Conservation (phyloP, 2,888 invertebrate species). For the Sinohyriopsis cumingii region DNA sequence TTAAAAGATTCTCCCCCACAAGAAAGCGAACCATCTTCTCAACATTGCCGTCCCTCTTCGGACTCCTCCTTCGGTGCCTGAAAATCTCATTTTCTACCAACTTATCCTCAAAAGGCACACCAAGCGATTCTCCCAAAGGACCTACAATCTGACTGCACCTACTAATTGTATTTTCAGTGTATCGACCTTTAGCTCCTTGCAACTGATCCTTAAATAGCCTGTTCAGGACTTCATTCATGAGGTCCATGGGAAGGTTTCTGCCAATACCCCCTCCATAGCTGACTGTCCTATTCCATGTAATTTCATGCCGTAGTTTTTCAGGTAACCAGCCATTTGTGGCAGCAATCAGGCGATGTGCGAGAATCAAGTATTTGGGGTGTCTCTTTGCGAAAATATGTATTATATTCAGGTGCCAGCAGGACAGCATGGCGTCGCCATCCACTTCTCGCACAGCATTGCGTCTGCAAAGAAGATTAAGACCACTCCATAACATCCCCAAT, state of each 20-base stretch:
- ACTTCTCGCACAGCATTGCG: conserved; percentile 23
- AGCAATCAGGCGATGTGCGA: conserved; percentile 26
- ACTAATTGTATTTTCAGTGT: conserved; percentile 8
- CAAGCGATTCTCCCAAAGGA: conserved; percentile 16
- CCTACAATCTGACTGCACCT: conserved; percentile 19
- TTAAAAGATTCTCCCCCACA: background rate
- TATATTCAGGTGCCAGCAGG: conserved; percentile 17
- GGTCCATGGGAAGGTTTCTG: conserved; percentile 31
- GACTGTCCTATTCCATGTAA: conserved; percentile 27
- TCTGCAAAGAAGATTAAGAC: conserved; percentile 24
- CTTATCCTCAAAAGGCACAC: conserved; percentile 11
- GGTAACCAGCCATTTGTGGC: conserved; percentile 28
- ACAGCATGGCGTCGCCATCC: conserved; percentile 22
- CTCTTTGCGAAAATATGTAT: conserved; percentile 8
- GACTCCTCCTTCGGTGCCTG: conserved; percentile 11
- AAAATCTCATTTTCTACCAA: conserved; percentile 17
- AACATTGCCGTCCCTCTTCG: conserved; percentile 16
- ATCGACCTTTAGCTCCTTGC: conserved; percentile 17
- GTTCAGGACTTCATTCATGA: conserved; percentile 38
- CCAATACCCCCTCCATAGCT: conserved; percentile 38
- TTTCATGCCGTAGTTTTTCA: conserved; percentile 17
- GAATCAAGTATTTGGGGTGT: conserved; percentile 31
- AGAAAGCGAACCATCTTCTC: background rate
- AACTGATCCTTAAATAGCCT: conserved; percentile 26
- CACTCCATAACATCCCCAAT: conserved; percentile 24